phyloP scores from a whole-genome alignment of 2,113 vertebrate species.

The Amia ocellicauda region DNA sequence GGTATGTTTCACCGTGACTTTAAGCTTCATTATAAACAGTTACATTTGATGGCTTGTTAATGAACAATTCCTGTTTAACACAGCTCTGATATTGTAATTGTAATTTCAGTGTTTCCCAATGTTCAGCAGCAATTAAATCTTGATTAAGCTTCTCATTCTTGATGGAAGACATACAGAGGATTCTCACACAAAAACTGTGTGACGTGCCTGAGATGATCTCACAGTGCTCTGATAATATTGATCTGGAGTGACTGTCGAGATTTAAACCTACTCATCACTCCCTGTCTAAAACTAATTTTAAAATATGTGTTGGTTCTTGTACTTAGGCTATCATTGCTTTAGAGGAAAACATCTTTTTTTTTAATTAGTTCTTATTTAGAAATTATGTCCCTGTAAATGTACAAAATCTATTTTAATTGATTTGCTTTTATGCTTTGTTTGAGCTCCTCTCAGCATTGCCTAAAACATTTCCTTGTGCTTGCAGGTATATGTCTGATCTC shows the following conservation, averaged over 20 bases:
- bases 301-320: too few species aligned
- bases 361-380: not conserved
- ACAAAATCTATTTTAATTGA: not conserved
- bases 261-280: too few species aligned
- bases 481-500: not conserved
- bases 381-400: not conserved
- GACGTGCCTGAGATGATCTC: constrained; percentile 51
- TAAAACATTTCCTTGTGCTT: not conserved
- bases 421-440: not conserved
- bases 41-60: too few species aligned
- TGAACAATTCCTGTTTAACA: too few species aligned
- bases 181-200: constrained; percentile 28
- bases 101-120: too few species aligned
- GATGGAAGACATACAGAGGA: constrained; percentile 41
- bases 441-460: constrained; percentile 1
- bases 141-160: constrained; percentile 48
- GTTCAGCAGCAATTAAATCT: constrained; percentile 35
- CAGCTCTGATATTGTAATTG: not conserved
- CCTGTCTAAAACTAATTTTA: too few species aligned
- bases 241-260: not conserved
- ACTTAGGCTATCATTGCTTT: not conserved
- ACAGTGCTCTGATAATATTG: constrained; percentile 44
- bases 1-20: too few species aligned
- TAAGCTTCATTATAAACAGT: too few species aligned
- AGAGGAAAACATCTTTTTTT: not conserved